Base-by-base conservation (phyloP, 2,113 vertebrate species). In the Pteropus alecto region DNA sequence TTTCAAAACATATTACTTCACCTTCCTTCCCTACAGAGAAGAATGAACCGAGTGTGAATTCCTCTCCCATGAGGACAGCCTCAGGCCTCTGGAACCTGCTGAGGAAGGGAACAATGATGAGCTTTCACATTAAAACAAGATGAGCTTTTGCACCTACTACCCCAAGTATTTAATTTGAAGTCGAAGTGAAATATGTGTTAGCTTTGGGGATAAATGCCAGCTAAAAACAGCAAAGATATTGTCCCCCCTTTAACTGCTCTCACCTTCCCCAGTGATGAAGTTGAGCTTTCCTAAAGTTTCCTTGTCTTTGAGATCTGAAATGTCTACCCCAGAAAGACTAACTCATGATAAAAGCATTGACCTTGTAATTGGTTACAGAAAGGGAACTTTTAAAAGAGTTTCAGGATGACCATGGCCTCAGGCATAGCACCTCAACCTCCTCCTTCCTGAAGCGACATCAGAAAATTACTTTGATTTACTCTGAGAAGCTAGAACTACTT, bases 381-480 rank as follows among this genome's bases (percentile, higher is more conserved):
- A n/a, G 51, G 71, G 56, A 63, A 41, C 2, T 30, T 77, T 56
- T 58, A 46, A 41, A 48, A 5, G 2, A 46, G 67, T 84, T 63
- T 77, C 48, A 24, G 51, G 77, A 71, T 56, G 78, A 71, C n/a
- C 46, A 4, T 7, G 8, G 38, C n/a, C 76, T 46, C 48, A 28
- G 41, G 7, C 28, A 22, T 2, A 7, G 19, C 0, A 7, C 21
- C 54, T 16, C 38, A 70, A 43, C 35, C n/a, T 73, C 73, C n/a
- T 77, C 61, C 43, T 90, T 97, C 51, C 81, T 54, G 58, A 77
- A 48, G 9, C 24, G 21, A 88, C 15, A 51, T 51, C 51, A 51
- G 51, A 51, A 51, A 51, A 51, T 51, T 51, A 51, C 51, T 51
- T 51, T 51, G 51, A 15, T 51, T 51, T 51, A 51, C 48, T 51